phyloP scores from a whole-genome alignment of 1,140 invertebrate genomes.

The Panulirus ornatus region DNA sequence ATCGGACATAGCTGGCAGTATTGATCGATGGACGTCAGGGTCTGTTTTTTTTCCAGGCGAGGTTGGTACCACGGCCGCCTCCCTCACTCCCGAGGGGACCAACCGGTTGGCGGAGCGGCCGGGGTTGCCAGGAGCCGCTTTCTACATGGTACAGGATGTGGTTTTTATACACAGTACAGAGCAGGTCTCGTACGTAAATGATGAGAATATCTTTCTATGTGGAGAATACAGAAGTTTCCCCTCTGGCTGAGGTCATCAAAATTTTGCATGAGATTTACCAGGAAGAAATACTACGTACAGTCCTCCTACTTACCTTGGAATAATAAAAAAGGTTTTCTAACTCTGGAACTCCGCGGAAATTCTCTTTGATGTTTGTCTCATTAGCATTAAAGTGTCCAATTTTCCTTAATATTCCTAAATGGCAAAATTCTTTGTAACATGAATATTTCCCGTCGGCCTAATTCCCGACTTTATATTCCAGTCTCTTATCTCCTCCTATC shows the following conservation, averaged over 20 bases:
- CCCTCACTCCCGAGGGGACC: conserved; percentile 60
- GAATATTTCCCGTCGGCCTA: conserved; percentile 71
- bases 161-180: not conserved
- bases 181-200: not conserved
- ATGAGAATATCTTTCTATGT: not conserved
- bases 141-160: not conserved
- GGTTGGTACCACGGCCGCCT: conserved; percentile 51
- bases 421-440: conserved; percentile 64
- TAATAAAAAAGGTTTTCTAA: conserved; percentile 39
- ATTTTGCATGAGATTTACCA: not conserved
- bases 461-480: conserved; percentile 69
- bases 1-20: conserved; percentile 18
- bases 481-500: conserved; percentile 71
- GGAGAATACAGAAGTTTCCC: too few species aligned
- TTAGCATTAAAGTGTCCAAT: conserved; percentile 73
- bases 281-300: not conserved
- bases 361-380: conserved; percentile 71
- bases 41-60: conserved; percentile 24
- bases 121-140: conserved; percentile 28
- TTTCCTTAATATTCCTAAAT: conserved; percentile 67
- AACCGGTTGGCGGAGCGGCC: conserved; percentile 53
- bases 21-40: conserved; percentile 43
- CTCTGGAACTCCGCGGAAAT: conserved; percentile 54
- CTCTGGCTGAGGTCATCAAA: too few species aligned
- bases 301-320: conserved; percentile 9